Percentiles rank a stretch among this genome's conserved stretches.
phyloP scores from a whole-genome alignment of 2,113 vertebrate species.

The Micronycteris hirsuta region DNA sequence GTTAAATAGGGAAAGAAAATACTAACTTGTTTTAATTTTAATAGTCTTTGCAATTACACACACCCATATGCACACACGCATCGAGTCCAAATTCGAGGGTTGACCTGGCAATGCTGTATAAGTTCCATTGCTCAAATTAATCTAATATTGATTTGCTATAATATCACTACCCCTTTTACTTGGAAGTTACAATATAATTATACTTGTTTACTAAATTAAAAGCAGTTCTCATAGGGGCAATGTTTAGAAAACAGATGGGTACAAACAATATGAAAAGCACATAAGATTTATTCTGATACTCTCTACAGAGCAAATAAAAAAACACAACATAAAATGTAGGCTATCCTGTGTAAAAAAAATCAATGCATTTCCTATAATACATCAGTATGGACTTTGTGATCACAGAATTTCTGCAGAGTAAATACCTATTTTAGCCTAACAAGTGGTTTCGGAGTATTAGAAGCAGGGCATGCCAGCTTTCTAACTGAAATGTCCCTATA shows the following conservation, averaged over 20 bases:
- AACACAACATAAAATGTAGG: slow-evolving; percentile 11
- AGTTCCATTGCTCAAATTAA: slow-evolving; percentile 27
- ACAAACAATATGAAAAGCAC: slow-evolving; percentile 21
- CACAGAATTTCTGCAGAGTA: neutral
- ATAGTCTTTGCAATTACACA: neutral
- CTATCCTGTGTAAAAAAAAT: neutral
- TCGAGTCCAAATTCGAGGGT: neutral
- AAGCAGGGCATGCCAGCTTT: neutral
- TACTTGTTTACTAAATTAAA: slow-evolving; percentile 57
- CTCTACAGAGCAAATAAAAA: neutral
- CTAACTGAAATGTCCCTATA: neutral
- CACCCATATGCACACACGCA: neutral
- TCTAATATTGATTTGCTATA: slow-evolving; percentile 37
- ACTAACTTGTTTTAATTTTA: neutral
- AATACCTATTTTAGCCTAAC: neutral
- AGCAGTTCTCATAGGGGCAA: slow-evolving; percentile 39
- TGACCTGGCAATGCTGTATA: neutral
- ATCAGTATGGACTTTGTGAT: neutral
- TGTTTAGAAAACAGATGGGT: slow-evolving; percentile 52
- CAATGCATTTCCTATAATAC: fast-evolving
- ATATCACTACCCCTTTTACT: neutral
- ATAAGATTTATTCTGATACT: neutral
- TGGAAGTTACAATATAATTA: slow-evolving; percentile 40
- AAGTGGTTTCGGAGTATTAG: neutral
- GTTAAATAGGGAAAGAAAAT: neutral